Evolutionary conservation across 2,888 invertebrate species (phyloP), one percentile per base, ranked within the genome.

Genomic region (Chrysolina americana): DNA sequence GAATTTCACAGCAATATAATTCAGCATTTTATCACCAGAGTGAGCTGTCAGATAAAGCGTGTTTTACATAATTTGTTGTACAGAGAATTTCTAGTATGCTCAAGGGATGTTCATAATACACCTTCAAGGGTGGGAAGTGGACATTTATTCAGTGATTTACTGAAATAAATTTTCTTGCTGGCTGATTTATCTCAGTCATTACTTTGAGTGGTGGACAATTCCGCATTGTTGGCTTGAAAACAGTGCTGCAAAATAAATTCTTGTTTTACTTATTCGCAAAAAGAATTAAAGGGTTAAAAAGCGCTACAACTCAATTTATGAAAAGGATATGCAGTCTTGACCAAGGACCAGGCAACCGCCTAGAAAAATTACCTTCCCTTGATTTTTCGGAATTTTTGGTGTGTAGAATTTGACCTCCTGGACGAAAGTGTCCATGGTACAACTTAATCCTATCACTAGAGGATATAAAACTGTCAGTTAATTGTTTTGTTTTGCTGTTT

Each of bases 1-100:
- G 78, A 81, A 81, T 79, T 81, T 80, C 72, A 68, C 69, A 62
- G 75, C 70, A 70, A 73, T 75, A 75, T 77, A 78, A 77, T 78
- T 76, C 69, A 78, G 62, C 76, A 69, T 77, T 75, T 75, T 75
- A 75, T 71, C 73, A 76, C 76, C 73, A 76, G 74, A 78, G 76
- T 65, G 73, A 73, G 71, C 74, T 70, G 78, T 74, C 78, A 68
- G 71, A 74, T 50, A 70, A 65, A 68, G 72, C 76, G 68, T 74
- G 74, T 74, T 74, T 74, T 78, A 76, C 76, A 74, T 78, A 76
- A 75, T 76, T 73, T 73, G 73, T 73, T 68, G 73, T 73, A 47
- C 50, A 63, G 68, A 71, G 70, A 76, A 76, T 76, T 76, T 65
- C 62, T 65, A 65, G 64, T 65, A 71, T 68, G 76, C 76, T 71